These are phyloP conservation scores for Rhinopomastus cyanomelas DNA, from an alignment of 2,113 vertebrate species.

Conservation along the genomic window DNA sequence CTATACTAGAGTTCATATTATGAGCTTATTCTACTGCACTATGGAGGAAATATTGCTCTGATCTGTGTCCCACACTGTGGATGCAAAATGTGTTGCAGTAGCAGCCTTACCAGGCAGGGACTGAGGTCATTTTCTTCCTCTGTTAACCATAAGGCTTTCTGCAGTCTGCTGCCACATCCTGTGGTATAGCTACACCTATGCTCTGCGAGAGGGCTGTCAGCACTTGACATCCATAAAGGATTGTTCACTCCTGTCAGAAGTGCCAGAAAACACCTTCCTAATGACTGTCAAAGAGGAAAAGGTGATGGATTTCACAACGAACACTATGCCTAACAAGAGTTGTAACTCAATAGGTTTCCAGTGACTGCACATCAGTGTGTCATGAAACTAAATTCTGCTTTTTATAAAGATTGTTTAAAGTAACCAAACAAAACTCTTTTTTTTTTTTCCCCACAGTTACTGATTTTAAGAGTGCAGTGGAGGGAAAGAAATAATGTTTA, in stretches of 20 bases:
- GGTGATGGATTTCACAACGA: background rate
- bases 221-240: background rate
- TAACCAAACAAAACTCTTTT: background rate
- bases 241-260: accelerated
- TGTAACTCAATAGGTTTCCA: accelerated
- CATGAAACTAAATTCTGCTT: background rate
- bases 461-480: background rate
- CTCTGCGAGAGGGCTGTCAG: background rate
- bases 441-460: background rate
- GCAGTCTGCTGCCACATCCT: background rate
- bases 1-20: background rate
- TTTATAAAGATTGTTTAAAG: background rate
- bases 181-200: background rate
- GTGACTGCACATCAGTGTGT: background rate
- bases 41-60: no score
- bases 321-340: background rate
- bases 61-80: no score
- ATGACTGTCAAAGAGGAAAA: background rate
- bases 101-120: background rate
- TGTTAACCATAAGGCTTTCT: background rate
- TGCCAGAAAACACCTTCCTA: background rate
- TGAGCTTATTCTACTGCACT: background rate
- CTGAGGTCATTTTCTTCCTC: background rate
- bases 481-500: background rate
- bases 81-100: background rate